Conservation (phyloP, 2,888 invertebrate species). For the Drosophila dives region DNA sequence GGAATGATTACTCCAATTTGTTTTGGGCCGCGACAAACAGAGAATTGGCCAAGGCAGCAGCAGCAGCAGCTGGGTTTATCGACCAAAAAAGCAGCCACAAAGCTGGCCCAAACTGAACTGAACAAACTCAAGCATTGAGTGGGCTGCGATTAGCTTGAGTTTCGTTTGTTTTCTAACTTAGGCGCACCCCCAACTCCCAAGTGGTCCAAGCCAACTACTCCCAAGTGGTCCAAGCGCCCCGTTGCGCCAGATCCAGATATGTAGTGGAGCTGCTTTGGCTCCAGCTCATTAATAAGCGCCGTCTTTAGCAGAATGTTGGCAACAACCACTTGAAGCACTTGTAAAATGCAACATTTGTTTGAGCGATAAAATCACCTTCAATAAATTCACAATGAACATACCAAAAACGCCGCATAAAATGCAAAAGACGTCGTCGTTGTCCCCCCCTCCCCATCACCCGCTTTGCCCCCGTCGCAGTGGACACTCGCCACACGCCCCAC, state of each 20-base stretch:
- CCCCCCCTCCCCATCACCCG: background rate
- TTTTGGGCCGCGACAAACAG: conserved; percentile 44
- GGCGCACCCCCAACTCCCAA: conserved; percentile 47
- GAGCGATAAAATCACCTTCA: conserved; percentile 83
- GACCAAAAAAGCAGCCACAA: conserved; percentile 23
- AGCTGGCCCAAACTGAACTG: background rate
- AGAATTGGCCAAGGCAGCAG: conserved; percentile 48
- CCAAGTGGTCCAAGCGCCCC: conserved; percentile 38
- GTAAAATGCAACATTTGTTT: conserved; percentile 83
- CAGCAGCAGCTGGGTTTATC: conserved; percentile 33
- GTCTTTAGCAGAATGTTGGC: conserved; percentile 72
- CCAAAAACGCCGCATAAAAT: conserved; percentile 77
- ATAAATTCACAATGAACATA: conserved; percentile 83
- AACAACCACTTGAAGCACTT: conserved; percentile 78
- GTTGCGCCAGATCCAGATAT: conserved; percentile 63
- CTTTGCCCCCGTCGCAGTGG: conserved; percentile 3
- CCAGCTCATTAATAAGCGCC: conserved; percentile 79
- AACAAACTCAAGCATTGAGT: conserved; percentile 32
- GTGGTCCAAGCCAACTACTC: background rate
- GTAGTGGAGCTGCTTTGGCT: conserved; percentile 25
- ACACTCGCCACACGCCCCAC: conserved; percentile 56
- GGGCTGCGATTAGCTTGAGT: conserved; percentile 34
- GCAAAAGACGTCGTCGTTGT: conserved; percentile 46
- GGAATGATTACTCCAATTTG: conserved; percentile 82
- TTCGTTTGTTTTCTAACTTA: conserved; percentile 27